Conservation (phyloP, 2,888 invertebrate genomes). For the Heliconius ethilla region DNA sequence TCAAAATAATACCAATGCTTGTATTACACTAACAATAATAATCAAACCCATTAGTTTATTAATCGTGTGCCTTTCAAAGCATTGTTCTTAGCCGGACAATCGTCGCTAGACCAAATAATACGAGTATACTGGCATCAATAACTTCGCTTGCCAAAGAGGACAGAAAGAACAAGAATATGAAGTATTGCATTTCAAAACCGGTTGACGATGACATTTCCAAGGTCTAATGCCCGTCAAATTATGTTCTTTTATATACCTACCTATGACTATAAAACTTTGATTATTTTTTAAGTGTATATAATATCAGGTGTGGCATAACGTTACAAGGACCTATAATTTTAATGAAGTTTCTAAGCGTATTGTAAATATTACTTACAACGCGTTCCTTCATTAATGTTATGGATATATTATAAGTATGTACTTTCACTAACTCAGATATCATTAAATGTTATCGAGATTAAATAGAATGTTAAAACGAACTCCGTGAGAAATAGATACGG, state of each 20-base stretch:
- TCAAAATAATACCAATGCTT: constrained; percentile 73
- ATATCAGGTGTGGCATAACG: background rate
- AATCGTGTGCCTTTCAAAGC: constrained; percentile 66
- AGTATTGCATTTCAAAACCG: constrained; percentile 61
- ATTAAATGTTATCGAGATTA: constrained; percentile 49
- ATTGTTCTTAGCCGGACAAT: constrained; percentile 76
- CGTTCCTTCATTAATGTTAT: constrained; percentile 31
- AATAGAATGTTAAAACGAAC: constrained; percentile 62
- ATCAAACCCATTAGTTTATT: constrained; percentile 77
- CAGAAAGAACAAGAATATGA: constrained; percentile 60
- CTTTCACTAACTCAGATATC: constrained; percentile 48
- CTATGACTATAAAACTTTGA: background rate
- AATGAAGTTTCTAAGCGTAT: background rate
- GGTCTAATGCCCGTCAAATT: constrained; percentile 40
- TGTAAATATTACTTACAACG: background rate
- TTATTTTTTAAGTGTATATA: constrained; percentile 9
- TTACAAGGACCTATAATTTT: constrained; percentile 2
- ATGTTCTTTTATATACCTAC: constrained; percentile 30
- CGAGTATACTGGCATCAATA: constrained; percentile 42
- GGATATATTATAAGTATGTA: background rate
- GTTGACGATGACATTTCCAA: constrained; percentile 53
- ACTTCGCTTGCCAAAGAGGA: constrained; percentile 66
- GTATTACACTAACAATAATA: constrained; percentile 62
- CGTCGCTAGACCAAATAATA: constrained; percentile 78
- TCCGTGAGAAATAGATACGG: constrained; percentile 64